Base-by-base conservation (phyloP, 2,797 vertebrate species). In the Sebastes dallii region DNA sequence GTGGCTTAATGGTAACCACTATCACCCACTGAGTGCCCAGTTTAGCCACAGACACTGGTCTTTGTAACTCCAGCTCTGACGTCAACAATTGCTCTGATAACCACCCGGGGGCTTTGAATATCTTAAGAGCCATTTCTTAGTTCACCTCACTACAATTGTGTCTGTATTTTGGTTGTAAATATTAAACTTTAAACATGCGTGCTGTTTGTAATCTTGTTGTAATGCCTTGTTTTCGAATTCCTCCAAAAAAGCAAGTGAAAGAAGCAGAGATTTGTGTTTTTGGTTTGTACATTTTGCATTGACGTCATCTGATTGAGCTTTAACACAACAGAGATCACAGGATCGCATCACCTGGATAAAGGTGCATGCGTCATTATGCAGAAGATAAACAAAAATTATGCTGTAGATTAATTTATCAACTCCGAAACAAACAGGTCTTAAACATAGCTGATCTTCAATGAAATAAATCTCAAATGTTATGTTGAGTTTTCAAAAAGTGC, bases 11-110 rank as follows among this genome's bases (percentile, higher is more conserved):
- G 52, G 66, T 32, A 18, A 39, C 76, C 70, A 77, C 85, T 83
- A 78, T 87, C 85, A 80, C 81, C 80, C 80, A 88, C 70, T 75
- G 89, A 70, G 78, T 39, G 46, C 59, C 62, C 76, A 81, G 85
- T 86, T 86, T 84, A 90, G 62, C 80, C 73, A 73, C 86, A 91
- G 91, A 92, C 79, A 72, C 71, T 22, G 50, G 61, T 83, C 87
- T 86, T 87, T 83, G 80, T 79, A 81, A 75, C 72, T 75, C 25
- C 74, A 52, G 66, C 68, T 82, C 66, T 78, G 84, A 58, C 77
- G 80, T 93, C 90, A 93, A 85, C 92, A 88, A 52, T 29, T 24
- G 70, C 61, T 65, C 77, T 83, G 76, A 89, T 86, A 83, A 86
- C 32, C 77, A 88, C 66, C 76, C 54, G 75, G 72, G 50, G 66